Base-by-base conservation (phyloP, 2,888 invertebrate genomes). In the Pseudococcus jackbeardsleyi region DNA sequence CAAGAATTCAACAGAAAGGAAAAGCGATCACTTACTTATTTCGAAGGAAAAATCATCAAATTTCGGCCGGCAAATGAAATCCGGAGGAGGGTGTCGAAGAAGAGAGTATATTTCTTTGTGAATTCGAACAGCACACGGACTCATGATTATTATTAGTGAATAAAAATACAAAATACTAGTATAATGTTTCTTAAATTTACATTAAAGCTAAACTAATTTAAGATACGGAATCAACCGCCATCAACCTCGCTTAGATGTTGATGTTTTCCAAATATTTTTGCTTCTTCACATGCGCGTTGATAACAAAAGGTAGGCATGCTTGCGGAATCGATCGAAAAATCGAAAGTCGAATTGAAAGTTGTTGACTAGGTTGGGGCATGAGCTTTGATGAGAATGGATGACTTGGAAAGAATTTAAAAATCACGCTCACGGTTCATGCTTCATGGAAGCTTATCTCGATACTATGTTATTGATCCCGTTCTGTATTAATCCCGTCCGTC, bases 251-350 rank as follows among this genome's bases (percentile, higher is more conserved):
- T 19, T n/a, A 26, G 26, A 17, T 86, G 79, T 82, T 82, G 79
- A 68, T 86, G 46, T 68, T 86, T 64, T 64, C 12, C n/a, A n/a
- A n/a, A n/a, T n/a, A n/a, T n/a, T n/a, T n/a, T n/a, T n/a, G 3
- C 64, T 22, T 64, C 9, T 39, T 86, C 50, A 86, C 86, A 86
- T 86, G 86, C 86, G 86, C 86, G 46, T 64, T 86, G 86, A 86
- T 86, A 86, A 86, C 39, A 9, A 42, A 39, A 33, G 54, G 54
- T n/a, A 6, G 54, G 54, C 17, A 50, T 50, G 48, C 48, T 50
- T 50, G 12, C 48, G 48, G 15, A 50, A 50, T 50, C 48, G 48
- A 50, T 50, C 48, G 48, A 50, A 50, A 50, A 50, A 50, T 50
- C 48, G 54, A 54, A 54, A 12, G 11, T 50, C 50, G 11, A 50